These are phyloP conservation scores for Laothoe populi DNA, from an alignment of 2,888 invertebrate species.

Conservation along the genomic window DNA sequence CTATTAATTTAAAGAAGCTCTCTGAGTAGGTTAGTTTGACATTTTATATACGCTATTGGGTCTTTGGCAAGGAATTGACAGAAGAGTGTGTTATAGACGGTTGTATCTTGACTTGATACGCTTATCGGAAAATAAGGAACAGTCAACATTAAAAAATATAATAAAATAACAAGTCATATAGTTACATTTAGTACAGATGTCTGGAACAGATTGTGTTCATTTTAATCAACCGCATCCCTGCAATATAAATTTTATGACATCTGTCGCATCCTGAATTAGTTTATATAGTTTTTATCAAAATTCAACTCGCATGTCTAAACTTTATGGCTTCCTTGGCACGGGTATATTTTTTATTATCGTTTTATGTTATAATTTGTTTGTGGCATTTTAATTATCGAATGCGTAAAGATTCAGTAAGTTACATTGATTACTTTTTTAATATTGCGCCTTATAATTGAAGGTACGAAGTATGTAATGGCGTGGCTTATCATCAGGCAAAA, in stretches of 20 bases:
- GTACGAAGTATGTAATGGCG: background rate
- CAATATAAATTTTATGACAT: slow-evolving; percentile 19
- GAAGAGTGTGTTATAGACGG: too few relatives aligned
- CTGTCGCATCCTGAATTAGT: slow-evolving; percentile 19
- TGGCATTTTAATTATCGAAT: slow-evolving; percentile 14
- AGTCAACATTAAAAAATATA: too few relatives aligned
- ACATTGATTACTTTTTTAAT: background rate
- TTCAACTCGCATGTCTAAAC: slow-evolving; percentile 14
- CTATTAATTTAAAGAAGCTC: too few relatives aligned
- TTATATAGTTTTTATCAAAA: slow-evolving; percentile 18
- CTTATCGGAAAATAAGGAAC: too few relatives aligned
- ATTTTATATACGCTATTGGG: too few relatives aligned
- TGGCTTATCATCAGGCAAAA: too few relatives aligned
- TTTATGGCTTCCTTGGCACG: slow-evolving; percentile 19
- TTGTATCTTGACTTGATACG: too few relatives aligned
- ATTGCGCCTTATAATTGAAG: background rate
- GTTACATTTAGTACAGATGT: background rate
- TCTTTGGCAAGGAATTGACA: too few relatives aligned
- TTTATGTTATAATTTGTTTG: slow-evolving; percentile 19
- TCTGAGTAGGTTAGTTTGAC: too few relatives aligned
- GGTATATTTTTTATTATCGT: slow-evolving; percentile 18
- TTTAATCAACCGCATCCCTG: slow-evolving; percentile 14
- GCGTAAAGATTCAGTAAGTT: background rate
- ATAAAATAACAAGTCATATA: too few relatives aligned
- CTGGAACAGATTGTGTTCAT: slow-evolving; percentile 16